These are phyloP conservation scores for Acronicta aceris DNA, from an alignment of 2,888 invertebrate species.

Conservation along the genomic window DNA sequence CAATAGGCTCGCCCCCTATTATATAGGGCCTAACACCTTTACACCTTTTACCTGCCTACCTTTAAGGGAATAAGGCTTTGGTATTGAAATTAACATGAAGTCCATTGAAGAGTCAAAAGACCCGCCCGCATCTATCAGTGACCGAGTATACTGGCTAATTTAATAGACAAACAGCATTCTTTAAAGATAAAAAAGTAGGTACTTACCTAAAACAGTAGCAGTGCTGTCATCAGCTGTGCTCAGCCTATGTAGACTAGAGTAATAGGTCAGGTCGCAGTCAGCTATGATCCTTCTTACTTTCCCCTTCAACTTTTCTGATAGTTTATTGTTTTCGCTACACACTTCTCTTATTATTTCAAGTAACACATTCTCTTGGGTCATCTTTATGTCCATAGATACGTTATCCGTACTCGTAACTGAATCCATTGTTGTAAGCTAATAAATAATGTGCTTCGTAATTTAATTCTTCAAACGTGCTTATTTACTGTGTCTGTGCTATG, in stretches of 20 bases:
- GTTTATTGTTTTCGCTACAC: conserved; percentile 67
- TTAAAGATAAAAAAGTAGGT: neutral
- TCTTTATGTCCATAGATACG: conserved; percentile 63
- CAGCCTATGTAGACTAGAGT: conserved; percentile 80
- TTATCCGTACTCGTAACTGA: conserved; percentile 71
- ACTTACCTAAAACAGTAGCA: conserved; percentile 77
- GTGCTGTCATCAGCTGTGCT: conserved; percentile 81
- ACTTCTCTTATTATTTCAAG: conserved; percentile 79
- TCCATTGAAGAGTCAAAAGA: too few relatives aligned
- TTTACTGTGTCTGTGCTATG: too few relatives aligned
- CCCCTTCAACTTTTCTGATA: conserved; percentile 72
- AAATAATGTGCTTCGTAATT: neutral
- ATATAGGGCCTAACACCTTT: too few relatives aligned
- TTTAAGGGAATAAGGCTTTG: neutral
- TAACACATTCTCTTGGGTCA: conserved; percentile 75
- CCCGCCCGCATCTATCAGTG: too few relatives aligned
- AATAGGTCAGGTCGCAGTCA: conserved; percentile 78
- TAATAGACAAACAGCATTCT: too few relatives aligned
- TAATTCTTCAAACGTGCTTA: too few relatives aligned
- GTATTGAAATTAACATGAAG: too few relatives aligned
- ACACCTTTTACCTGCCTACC: too few relatives aligned
- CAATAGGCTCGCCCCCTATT: too few relatives aligned
- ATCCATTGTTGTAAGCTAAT: conserved; percentile 68
- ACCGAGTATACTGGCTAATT: too few relatives aligned
- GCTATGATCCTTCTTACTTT: conserved; percentile 81